Conservation (phyloP, 2,888 invertebrate species). For the Heliconius charithonia region DNA sequence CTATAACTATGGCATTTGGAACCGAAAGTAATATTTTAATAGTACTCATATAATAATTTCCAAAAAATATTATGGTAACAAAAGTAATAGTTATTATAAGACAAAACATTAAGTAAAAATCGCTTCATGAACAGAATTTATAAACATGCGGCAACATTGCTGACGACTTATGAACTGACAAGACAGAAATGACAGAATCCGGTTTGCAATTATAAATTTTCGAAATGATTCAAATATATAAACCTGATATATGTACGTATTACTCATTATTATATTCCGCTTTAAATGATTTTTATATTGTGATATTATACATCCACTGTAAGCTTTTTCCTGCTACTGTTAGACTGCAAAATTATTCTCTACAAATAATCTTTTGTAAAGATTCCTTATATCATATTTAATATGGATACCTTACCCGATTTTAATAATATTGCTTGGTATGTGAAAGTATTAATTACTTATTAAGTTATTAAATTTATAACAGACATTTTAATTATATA, state of each 20-base stretch:
- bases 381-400: not conserved
- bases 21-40: too few species aligned
- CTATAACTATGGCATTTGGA: too few species aligned
- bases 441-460: slow-evolving; percentile 30
- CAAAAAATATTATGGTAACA: too few species aligned
- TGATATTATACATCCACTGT: too few species aligned
- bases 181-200: not conserved
- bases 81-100: too few species aligned
- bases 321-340: too few species aligned
- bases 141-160: slow-evolving; percentile 4
- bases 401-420: slow-evolving; percentile 48
- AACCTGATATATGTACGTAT: not conserved
- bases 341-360: not conserved
- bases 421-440: slow-evolving; percentile 50
- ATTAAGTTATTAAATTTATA: not conserved
- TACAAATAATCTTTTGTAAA: too few species aligned
- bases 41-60: too few species aligned
- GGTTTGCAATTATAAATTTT: not conserved
- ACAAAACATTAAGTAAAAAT: not conserved
- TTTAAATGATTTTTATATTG: slow-evolving; percentile 6
- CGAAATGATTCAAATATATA: slow-evolving; percentile 12
- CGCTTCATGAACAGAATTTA: not conserved
- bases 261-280: not conserved
- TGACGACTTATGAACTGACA: not conserved
- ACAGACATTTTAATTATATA: not conserved